Base-by-base conservation (phyloP, 2,888 invertebrate species). In the Xestia sexstrigata region DNA sequence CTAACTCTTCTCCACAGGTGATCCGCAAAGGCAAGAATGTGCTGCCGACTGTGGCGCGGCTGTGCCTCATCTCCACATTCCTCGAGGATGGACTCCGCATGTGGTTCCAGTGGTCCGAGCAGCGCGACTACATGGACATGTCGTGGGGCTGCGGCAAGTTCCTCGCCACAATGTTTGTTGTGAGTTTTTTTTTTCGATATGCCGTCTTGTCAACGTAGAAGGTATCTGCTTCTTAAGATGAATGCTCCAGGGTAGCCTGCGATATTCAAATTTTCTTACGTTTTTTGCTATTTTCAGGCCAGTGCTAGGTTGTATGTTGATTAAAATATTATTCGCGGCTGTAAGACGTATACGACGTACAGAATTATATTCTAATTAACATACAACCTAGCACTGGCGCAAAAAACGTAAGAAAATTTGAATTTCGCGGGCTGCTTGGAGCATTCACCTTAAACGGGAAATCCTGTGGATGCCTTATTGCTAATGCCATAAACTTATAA, bases 61-160 rank as follows among this genome's bases (percentile, higher is more conserved):
- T 99, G 82, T 99, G 99, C 95, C 97, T 99, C 81, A 99, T 99
- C 93, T 99, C 99, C 90, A 99, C 99, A 90, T 99, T 99, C 97
- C 97, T 99, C 83, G 99, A 99, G 96, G 99, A 99, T 97, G 99
- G 99, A 2, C 97, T 99, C 80, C 98, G 99, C 82, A 99, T 99
- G 99, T 99, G 99, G 98, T 98, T 99, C 92, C 99, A 99, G 95
- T 99, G 99, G 99, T 98, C 98, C 74, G 99, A 99, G 92, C 99
- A 99, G 95, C 97, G 99, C 65, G 99, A 99, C 94, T 99, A 99
- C 94, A 99, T 99, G 99, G 98, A 99, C 94, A 98, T 98, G 97
- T 99, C 99, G 23, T 99, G 99, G 99, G 98, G 98, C 67, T 99
- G 99, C 96, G 99, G 99, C 66, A 98, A 98, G 92, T 98, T 99